Base-by-base conservation (phyloP, 2,888 invertebrate species). In the Brachypalpus laphriformis region DNA sequence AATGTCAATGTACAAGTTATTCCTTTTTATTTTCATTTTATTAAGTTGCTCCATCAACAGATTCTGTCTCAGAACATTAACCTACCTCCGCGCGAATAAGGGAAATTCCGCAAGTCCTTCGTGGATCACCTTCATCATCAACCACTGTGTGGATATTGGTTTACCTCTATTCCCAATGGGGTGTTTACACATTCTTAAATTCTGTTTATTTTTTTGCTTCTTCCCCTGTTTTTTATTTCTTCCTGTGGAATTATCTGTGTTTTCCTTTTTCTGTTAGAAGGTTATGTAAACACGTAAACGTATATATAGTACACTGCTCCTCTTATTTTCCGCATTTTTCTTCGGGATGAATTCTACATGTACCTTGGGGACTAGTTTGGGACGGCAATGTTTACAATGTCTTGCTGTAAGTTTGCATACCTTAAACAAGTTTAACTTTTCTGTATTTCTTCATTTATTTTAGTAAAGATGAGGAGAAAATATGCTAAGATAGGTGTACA, bases 111-210 rank as follows among this genome's bases (percentile, higher is more conserved):
- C 56, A 57, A 34, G 25, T 56, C 47, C 54, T 75, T 70, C 14
- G 25, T 61, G 18, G 47, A 34, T 31, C 57, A 4, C 18, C 71
- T 34, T 78, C 71, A 59, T 51, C 59, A 54, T 34, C 63, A 72
- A 49, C 63, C 65, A 31, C 16, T 42, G 54, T 51, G 59, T 40
- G 51, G 37, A 37, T 78, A 78, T 83, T 83, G 82, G 71, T 78
- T 83, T 65, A 68, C 72, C 68, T 78, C 68, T 72, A 83, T 78
- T 83, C 82, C 82, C 82, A 74, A 49, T 20, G 82, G 82, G 31
- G 82, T 83, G 42, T 78, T 83, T 83, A 83, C 65, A 82, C 71
- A 51, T 82, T 37, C 77, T 82, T 82, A 82, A 63, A 83, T 83
- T 83, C 78, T 68, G 45, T 78, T 72, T 72, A 66, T 78, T 78